These are phyloP conservation scores for Potamilus streckersoni DNA, from an alignment of 1,140 invertebrate species.

Conservation along the genomic window DNA sequence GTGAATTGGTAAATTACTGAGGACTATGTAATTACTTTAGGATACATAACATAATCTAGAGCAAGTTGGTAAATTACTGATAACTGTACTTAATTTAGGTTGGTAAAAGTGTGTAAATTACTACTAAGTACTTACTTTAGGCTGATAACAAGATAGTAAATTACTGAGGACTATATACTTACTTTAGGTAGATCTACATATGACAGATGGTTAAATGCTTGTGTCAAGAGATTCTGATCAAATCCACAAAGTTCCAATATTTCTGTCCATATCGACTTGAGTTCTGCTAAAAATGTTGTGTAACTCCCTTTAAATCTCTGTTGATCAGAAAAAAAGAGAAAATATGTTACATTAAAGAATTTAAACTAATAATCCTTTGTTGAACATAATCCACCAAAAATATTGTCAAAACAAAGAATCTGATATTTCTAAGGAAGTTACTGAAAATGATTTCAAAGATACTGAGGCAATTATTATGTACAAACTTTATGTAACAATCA, in stretches of 20 bases:
- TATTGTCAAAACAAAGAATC: slow-evolving; percentile 2
- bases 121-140: slow-evolving; percentile 39
- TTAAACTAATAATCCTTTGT: too few species aligned
- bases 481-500: too few species aligned
- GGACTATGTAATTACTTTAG: slow-evolving; percentile 38
- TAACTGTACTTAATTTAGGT: neutral
- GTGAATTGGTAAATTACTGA: too few species aligned
- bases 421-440: neutral
- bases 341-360: too few species aligned
- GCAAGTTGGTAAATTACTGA: too few species aligned
- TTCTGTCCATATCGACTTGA: slow-evolving; percentile 50
- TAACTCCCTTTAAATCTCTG: slow-evolving; percentile 33
- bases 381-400: neutral
- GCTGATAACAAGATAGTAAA: slow-evolving; percentile 19
- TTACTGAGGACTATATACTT: neutral
- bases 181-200: slow-evolving; percentile 51
- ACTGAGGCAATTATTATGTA: too few species aligned
- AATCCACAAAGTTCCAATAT: slow-evolving; percentile 32
- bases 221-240: slow-evolving; percentile 44
- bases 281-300: slow-evolving; percentile 40
- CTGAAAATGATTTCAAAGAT: too few species aligned
- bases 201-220: slow-evolving; percentile 56
- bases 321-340: slow-evolving; percentile 3
- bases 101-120: too few species aligned
- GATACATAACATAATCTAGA: slow-evolving; percentile 23